phyloP scores from a whole-genome alignment of 2,888 invertebrate species.

The Apantesis nais region DNA sequence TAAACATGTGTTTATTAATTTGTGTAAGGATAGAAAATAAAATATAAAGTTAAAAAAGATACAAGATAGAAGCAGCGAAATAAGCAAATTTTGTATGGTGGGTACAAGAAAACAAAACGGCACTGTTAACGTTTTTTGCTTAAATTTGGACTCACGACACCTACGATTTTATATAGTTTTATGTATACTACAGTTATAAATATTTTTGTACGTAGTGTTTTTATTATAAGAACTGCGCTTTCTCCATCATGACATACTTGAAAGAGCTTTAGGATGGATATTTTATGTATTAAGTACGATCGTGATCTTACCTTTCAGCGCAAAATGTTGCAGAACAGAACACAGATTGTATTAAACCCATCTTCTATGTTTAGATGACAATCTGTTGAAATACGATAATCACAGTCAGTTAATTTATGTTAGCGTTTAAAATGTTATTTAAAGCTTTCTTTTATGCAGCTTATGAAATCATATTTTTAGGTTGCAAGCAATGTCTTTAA shows the following conservation, averaged over 20 bases:
- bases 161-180: too few relatives aligned
- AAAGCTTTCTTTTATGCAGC: not conserved
- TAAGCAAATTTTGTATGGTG: not conserved
- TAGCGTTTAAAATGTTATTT: not conserved
- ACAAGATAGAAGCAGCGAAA: not conserved
- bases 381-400: constrained; percentile 21
- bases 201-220: not conserved
- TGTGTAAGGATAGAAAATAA: not conserved
- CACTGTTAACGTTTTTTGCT: not conserved
- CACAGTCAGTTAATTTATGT: not conserved
- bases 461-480: not conserved
- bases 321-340: constrained; percentile 75
- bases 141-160: too few relatives aligned
- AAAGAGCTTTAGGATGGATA: too few relatives aligned
- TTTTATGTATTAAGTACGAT: not conserved
- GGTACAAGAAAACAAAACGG: not conserved
- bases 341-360: constrained; percentile 75
- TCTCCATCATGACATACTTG: too few relatives aligned
- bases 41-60: too few relatives aligned
- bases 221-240: not conserved
- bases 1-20: not conserved
- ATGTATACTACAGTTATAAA: too few relatives aligned
- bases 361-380: constrained; percentile 38
- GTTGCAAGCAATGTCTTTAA: not conserved
- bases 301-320: constrained; percentile 66